Base-by-base conservation (phyloP, 2,113 vertebrate genomes). In the Cinclus cinclus region DNA sequence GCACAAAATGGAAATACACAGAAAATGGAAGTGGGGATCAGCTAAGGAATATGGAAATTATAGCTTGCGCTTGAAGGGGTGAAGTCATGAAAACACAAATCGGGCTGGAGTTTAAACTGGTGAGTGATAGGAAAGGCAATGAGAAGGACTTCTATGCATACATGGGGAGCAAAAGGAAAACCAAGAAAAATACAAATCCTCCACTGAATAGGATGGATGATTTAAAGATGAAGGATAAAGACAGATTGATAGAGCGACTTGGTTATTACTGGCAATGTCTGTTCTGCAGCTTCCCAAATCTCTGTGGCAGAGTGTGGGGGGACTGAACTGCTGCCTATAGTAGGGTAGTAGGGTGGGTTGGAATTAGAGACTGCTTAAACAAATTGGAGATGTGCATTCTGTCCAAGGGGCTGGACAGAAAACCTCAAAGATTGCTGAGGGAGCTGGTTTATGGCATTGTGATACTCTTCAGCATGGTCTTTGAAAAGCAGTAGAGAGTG, bases 101-200 rank as follows among this genome's bases (percentile, higher is more conserved):
- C 30, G 28, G 46, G 4, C 19, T 75, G 37, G 25, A 76, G 13
- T 80, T 95, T 53, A 73, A 90, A 58, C 22, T 31, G 41, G 16
- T 10, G 7, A 73, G 16, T 30, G 31, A 41, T n/a, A 25, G 33
- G 47, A 75, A 82, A 82, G 15, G 6, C 24, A 91, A 33, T 27
- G 44, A 37, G 31, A 56, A 30, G 12, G 73, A 47, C 35, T 64
- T 63, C 35, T 52, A 0, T 12, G 33, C 33, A 19, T 44, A 35
- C 21, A 11, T 16, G 31, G 9, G 8, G 30, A 83, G 13, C 7
- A 68, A 65, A 88, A 90, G 7, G 22, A 92, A 83, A 31, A 46
- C 7, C n/a, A 83, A 23, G 0, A 12, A 41, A 88, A 88, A 15
- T 24, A 28, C 3, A 35, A 17, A 71, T 68, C 16, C 0, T 0